Evolutionary conservation across 2,113 vertebrate species (phyloP).

Genomic region (Felis catus): F.catus_Fca126_mat1.0 CM031416.1:7705501-7706000

Average conservation of each 20-base stretch:
- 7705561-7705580: not conserved
- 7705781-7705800: constrained; percentile 27
- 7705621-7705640: constrained; percentile 7
- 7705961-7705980: constrained; percentile 53
- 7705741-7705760: not conserved
- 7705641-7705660: not conserved
- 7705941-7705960: constrained; percentile 47
- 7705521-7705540: not conserved
- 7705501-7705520: not conserved
- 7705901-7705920: constrained; percentile 29
- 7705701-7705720: not conserved
- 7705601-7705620: not conserved
- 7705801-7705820: constrained; percentile 40
- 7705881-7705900: constrained; percentile 58
- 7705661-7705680: not conserved
- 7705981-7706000: constrained; percentile 69
- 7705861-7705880: constrained; percentile 45
- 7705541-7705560: not conserved
- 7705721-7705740: not conserved
- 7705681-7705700: not conserved
- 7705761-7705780: not conserved
- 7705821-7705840: not conserved
- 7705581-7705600: not conserved
- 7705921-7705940: constrained; percentile 54
- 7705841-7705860: constrained; percentile 52